These are phyloP conservation scores for Neodiprion virginianus DNA, from an alignment of 1,140 invertebrate genomes.

Conservation along the genomic window DNA sequence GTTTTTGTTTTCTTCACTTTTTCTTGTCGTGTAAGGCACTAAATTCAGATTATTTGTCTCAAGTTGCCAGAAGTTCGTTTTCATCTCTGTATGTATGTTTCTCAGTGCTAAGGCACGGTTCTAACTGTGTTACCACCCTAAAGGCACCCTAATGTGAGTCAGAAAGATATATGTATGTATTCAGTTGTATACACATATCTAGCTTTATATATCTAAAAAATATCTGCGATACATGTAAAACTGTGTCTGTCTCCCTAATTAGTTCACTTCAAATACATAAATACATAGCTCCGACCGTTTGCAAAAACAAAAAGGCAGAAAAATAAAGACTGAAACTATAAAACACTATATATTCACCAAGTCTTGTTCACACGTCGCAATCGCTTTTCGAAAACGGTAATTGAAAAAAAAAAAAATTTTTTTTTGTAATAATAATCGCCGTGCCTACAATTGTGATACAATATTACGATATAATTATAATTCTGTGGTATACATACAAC, in stretches of 20 bases:
- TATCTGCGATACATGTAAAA: background rate
- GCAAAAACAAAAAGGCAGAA: background rate
- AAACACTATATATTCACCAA: no score
- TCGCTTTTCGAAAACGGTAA: constrained; percentile 5
- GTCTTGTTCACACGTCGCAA: background rate
- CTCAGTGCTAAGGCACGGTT: constrained; percentile 29
- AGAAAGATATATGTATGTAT: constrained; percentile 2
- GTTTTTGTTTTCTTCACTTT: constrained; percentile 3
- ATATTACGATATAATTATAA: background rate
- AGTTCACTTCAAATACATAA: background rate
- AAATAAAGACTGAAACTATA: no score
- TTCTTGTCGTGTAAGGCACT: constrained; percentile 30
- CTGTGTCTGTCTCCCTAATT: background rate
- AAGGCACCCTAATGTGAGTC: constrained; percentile 49
- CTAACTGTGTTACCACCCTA: constrained; percentile 37
- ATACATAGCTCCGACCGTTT: background rate
- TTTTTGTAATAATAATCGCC: background rate
- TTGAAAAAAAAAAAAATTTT: background rate
- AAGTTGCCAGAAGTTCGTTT: constrained; percentile 23
- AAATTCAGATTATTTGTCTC: constrained; percentile 16
- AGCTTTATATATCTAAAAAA: background rate
- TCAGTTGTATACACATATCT: background rate
- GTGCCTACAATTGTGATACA: background rate
- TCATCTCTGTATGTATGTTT: constrained; percentile 11
- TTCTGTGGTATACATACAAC: background rate